Conservation (phyloP, 2,888 invertebrate species). For the Caenorhabditis becei region DNA sequence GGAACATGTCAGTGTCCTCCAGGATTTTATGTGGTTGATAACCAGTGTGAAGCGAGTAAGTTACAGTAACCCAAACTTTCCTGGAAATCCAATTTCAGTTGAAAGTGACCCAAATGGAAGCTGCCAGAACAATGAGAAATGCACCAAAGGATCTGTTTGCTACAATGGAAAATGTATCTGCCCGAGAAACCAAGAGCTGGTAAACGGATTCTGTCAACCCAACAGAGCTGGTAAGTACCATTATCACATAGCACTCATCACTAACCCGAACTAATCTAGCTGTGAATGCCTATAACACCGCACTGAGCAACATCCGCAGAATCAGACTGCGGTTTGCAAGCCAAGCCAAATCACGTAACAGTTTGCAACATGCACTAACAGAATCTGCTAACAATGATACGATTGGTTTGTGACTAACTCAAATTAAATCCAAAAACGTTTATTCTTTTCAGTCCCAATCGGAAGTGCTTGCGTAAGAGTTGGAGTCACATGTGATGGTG, state of each 20-base stretch:
- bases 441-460: constrained; percentile 59
- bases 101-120: constrained; percentile 67
- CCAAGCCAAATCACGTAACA: constrained; percentile 53
- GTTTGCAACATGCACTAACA: constrained; percentile 26
- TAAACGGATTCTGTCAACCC: constrained; percentile 79
- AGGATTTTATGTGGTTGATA: constrained; percentile 59
- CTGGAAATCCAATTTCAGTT: constrained; percentile 30
- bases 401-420: constrained; percentile 24
- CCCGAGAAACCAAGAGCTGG: constrained; percentile 52
- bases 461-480: constrained; percentile 74
- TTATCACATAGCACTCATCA: not conserved
- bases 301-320: constrained; percentile 55
- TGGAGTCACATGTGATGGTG: constrained; percentile 76
- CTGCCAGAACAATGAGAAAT: constrained; percentile 71
- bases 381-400: constrained; percentile 16
- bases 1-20: constrained; percentile 68
- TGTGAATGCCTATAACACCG: constrained; percentile 54
- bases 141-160: constrained; percentile 79
- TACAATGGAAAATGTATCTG: constrained; percentile 75
- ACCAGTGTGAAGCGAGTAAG: constrained; percentile 54
- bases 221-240: constrained; percentile 76
- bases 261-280: constrained; percentile 26
- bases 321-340: constrained; percentile 56
- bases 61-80: not conserved
- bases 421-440: not conserved